phyloP scores from a whole-genome alignment of 2,888 invertebrate species.

The Limnephilus rhombicus region DNA sequence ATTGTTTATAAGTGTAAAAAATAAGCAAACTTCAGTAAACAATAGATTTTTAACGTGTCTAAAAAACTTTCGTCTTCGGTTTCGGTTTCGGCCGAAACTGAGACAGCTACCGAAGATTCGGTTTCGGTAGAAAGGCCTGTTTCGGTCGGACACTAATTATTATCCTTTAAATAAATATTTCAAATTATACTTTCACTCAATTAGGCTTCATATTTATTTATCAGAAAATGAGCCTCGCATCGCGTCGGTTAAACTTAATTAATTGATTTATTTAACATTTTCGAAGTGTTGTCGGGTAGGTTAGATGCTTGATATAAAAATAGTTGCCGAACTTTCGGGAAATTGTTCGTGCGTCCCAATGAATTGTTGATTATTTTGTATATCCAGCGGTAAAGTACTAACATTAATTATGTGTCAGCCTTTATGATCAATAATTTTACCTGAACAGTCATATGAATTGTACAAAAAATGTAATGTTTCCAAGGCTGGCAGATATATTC shows the following conservation, averaged over 20 bases:
- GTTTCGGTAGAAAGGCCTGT: no score
- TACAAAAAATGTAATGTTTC: neutral
- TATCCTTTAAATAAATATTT: neutral
- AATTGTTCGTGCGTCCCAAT: neutral
- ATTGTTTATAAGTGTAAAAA: no score
- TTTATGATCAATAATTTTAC: neutral
- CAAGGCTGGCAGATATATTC: neutral
- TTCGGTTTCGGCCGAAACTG: no score
- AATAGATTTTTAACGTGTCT: no score
- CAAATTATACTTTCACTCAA: neutral
- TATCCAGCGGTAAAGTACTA: neutral
- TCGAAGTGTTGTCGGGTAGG: neutral
- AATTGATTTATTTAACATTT: neutral
- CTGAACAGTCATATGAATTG: neutral
- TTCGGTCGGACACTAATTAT: no score
- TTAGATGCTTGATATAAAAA: neutral
- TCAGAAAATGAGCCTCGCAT: neutral
- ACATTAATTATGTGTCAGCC: neutral
- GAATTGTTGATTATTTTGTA: conserved; percentile 1
- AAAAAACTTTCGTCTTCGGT: no score
- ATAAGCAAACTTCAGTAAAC: no score
- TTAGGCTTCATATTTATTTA: neutral
- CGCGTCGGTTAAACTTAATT: neutral
- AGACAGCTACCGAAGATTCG: no score
- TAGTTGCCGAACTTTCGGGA: neutral